Base-by-base conservation (phyloP, 2,888 invertebrate species). In the Volucella inflata region DNA sequence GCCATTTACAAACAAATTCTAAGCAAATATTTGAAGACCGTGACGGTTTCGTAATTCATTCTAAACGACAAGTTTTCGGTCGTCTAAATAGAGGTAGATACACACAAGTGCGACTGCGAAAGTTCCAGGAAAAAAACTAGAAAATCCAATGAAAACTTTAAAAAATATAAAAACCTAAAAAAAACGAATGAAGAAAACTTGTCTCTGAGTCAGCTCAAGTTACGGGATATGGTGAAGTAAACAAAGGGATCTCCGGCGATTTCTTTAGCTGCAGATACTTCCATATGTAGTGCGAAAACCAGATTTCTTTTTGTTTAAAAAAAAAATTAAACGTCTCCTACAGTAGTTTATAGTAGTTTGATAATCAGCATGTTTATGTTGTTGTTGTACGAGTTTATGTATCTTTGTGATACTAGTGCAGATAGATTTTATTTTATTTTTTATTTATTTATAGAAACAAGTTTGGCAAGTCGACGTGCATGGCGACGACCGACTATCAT, bases 381-480 rank as follows among this genome's bases (percentile, higher is more conserved):
- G 21, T 30, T 30, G 30, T 30, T 30, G 6, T 30, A 30, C 30
- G 30, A 30, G 30, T 30, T 62, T 60, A 53, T 51, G n/a, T 76
- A n/a, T 67, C 44, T 53, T n/a, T 57, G n/a, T 51, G 50, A 53
- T 62, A 79, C 59, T 59, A 51, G 71, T 71, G 76, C 83, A 79
- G 77, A 79, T 64, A 16, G 30, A 6, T 6, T 30, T 30, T 30
- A 30, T 30, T 30, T 30, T 30, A 21, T 21, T 21, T 21, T 21
- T 14, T 70, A 65, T 40, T 51, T 65, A 70, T 70, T 75, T 80
- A 71, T 78, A 80, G 84, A 84, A 84, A 84, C 84, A 42, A 80
- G 84, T 84, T 84, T 84, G 71, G 79, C 79, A 71, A 71, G 68
- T 64, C 65, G 70, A 51, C 70, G 57, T 79, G 67, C 12, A 77